Evolutionary conservation across 2,113 vertebrate species (phyloP), one percentile per base, ranked within the genome.

Genomic region (Scartelaos histophorus): DNA sequence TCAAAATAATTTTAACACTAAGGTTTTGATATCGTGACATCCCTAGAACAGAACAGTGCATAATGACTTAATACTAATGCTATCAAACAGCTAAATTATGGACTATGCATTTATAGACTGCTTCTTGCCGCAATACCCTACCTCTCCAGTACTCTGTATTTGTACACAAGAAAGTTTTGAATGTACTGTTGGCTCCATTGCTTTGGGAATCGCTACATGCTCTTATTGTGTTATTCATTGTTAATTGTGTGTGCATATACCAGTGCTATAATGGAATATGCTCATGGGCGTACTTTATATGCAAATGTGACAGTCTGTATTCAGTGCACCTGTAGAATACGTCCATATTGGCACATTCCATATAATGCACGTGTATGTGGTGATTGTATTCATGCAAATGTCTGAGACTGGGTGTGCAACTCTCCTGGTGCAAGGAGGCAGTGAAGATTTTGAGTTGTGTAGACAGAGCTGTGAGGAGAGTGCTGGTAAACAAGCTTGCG

Each of bases 401-500:
- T 24, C 24, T 64, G 7, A 70, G 46, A 60, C 47, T 66, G 54
- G 58, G 3, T 76, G 64, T 76, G 70, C 60, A 66, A 61, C 25
- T 56, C 66, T 80, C 70, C 77, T 67, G 80, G 70, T 13, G 69
- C 79, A 79, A 68, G 22, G 70, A 75, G 82, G 78, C 82, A 81
- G 66, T 25, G 21, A 73, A 71, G 64, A 73, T 57, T 82, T 74
- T 74, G 80, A 85, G 78, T 73, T 57, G 78, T 84, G 82, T 79
- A 73, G 76, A 82, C 82, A 73, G 46, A 70, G 82, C 75, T 70
- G 80, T 73, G 82, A 79, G 75, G 70, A 73, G 73, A 75, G 69
- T 79, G 79, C 70, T 47, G 86, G 84, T 86, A 90, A 91, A 92
- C 87, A 92, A 85, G 78, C 80, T n/a, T 73, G 79, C 87, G 81